These are phyloP conservation scores for Limnephilus lunatus DNA, from an alignment of 2,888 invertebrate species.

Conservation along the genomic window DNA sequence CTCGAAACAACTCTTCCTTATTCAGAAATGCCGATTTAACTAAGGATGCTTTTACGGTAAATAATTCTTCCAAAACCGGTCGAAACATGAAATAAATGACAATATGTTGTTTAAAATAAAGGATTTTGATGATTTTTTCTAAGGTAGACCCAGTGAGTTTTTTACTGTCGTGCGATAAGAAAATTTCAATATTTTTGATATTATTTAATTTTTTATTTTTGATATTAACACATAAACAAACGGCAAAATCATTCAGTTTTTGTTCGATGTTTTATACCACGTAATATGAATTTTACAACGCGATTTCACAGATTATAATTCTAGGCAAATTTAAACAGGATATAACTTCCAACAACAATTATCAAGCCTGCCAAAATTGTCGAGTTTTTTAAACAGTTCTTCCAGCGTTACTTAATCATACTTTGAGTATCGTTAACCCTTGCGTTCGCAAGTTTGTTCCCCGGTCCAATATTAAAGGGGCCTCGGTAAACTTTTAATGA, in stretches of 20 bases:
- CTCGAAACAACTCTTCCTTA: too few relatives aligned
- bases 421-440: conserved; percentile 42
- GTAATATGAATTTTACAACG: background rate
- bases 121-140: too few relatives aligned
- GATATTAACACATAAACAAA: background rate
- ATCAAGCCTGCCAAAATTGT: background rate
- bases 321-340: background rate
- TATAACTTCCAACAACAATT: background rate
- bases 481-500: conserved; percentile 53
- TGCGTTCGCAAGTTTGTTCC: conserved; percentile 31
- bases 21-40: too few relatives aligned
- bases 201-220: too few relatives aligned
- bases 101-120: too few relatives aligned
- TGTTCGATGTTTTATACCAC: too few relatives aligned
- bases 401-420: conserved; percentile 1
- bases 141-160: too few relatives aligned
- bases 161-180: too few relatives aligned
- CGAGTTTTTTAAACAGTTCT: background rate
- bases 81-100: too few relatives aligned
- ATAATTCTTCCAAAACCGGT: too few relatives aligned
- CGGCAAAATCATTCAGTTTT: background rate
- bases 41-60: too few relatives aligned
- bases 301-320: background rate
- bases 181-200: background rate
- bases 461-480: conserved; percentile 39